Conservation (phyloP, 2,113 vertebrate species). For the Oncorhynchus keta region DNA sequence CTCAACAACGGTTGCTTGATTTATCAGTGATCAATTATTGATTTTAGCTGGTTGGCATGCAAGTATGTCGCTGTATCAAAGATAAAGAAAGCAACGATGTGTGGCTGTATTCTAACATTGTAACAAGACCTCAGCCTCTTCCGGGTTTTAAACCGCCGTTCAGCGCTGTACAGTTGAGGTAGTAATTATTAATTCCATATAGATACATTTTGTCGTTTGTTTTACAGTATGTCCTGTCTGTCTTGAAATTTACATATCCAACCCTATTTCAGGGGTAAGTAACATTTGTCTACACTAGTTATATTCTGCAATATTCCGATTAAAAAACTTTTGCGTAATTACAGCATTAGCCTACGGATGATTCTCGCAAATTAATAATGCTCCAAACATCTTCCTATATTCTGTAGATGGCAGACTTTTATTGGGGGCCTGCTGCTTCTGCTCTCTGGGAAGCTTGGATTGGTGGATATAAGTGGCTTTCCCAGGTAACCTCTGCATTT, state of each 20-base stretch:
- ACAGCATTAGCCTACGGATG: too few species aligned
- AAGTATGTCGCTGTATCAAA: too few species aligned
- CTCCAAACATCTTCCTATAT: background rate
- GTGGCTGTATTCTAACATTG: too few species aligned
- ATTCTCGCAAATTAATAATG: too few species aligned
- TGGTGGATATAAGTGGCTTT: slow-evolving; percentile 84
- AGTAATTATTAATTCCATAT: background rate
- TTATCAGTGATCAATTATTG: background rate
- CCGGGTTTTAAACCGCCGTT: background rate
- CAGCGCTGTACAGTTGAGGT: background rate
- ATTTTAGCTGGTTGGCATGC: too few species aligned
- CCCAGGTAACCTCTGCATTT: slow-evolving; percentile 73
- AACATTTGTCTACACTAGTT: slow-evolving; percentile 8
- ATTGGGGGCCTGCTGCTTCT: slow-evolving; percentile 85
- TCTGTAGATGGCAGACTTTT: slow-evolving; percentile 88
- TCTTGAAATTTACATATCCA: slow-evolving; percentile 94
- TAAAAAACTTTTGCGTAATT: too few species aligned
- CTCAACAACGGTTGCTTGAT: background rate
- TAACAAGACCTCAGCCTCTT: too few species aligned
- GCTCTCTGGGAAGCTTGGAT: slow-evolving; percentile 85
- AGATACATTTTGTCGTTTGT: slow-evolving; percentile 64
- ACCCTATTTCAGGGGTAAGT: slow-evolving; percentile 99
- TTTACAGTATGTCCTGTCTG: slow-evolving; percentile 93
- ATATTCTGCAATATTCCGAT: too few species aligned
- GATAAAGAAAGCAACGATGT: too few species aligned